Percentiles rank a stretch among this genome's conserved stretches.
These are phyloP conservation scores for Drosophila navojoa DNA, from an alignment of 1,140 invertebrate genomes.

Conservation along the genomic window DNA sequence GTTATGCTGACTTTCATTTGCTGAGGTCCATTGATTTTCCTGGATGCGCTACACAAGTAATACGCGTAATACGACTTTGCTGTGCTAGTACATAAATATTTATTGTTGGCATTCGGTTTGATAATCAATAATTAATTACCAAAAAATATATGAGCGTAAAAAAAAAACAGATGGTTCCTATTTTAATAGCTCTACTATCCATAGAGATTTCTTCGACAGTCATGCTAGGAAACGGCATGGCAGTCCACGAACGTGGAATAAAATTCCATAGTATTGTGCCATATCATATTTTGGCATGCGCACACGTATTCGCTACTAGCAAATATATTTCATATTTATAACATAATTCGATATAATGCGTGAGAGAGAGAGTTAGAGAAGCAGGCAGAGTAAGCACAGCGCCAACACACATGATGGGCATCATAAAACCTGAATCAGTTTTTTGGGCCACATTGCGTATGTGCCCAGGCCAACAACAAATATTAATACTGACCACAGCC, in stretches of 20 bases:
- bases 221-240: background rate
- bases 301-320: slow-evolving; percentile 53
- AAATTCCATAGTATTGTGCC: slow-evolving; percentile 68
- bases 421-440: slow-evolving; percentile 67
- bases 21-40: slow-evolving; percentile 22
- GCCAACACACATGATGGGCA: slow-evolving; percentile 31
- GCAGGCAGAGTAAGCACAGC: slow-evolving; percentile 2
- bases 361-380: slow-evolving; percentile 34
- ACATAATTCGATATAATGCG: slow-evolving; percentile 79
- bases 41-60: background rate
- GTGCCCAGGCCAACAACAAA: slow-evolving; percentile 42
- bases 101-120: too few species aligned
- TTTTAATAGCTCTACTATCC: too few species aligned
- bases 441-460: slow-evolving; percentile 67
- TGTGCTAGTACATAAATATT: too few species aligned
- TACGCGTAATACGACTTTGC: too few species aligned
- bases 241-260: slow-evolving; percentile 58
- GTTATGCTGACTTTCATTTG: slow-evolving; percentile 29
- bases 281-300: slow-evolving; percentile 56
- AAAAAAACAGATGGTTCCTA: background rate
- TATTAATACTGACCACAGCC: slow-evolving; percentile 65
- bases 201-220: too few species aligned
- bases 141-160: too few species aligned
- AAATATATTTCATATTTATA: slow-evolving; percentile 81
- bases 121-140: too few species aligned